Conservation (phyloP, 2,888 invertebrate species). For the Chouioia cunea region DNA sequence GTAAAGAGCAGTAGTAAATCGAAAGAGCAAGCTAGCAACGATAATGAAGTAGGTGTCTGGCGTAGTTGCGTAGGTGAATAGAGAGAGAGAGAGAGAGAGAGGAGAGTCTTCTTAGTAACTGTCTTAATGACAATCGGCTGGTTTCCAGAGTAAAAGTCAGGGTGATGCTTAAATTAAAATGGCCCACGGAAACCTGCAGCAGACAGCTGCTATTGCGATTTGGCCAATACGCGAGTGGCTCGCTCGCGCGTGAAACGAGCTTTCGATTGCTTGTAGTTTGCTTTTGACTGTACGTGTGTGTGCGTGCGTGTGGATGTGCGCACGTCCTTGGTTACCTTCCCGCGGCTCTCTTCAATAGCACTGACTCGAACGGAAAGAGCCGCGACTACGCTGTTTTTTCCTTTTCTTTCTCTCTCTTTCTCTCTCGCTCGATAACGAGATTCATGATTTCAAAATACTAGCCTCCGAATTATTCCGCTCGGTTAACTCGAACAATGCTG, state of each 20-base stretch:
- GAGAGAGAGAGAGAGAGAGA: slow-evolving; percentile 14
- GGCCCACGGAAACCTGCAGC: slow-evolving; percentile 46
- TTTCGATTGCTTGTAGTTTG: slow-evolving; percentile 47
- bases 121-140: not conserved
- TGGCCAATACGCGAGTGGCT: not conserved
- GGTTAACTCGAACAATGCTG: slow-evolving; percentile 20
- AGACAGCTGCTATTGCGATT: not conserved
- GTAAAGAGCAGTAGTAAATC: not conserved
- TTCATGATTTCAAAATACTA: slow-evolving; percentile 35
- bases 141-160: too few species aligned
- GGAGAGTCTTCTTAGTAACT: slow-evolving; percentile 1
- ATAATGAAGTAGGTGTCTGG: slow-evolving; percentile 31
- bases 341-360: too few species aligned
- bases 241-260: slow-evolving; percentile 53
- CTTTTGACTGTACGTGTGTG: too few species aligned
- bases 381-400: slow-evolving; percentile 22
- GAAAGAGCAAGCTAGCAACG: slow-evolving; percentile 11
- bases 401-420: not conserved
- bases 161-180: slow-evolving; percentile 50
- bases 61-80: too few species aligned
- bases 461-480: slow-evolving; percentile 24
- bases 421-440: slow-evolving; percentile 16
- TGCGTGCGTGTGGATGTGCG: too few species aligned
- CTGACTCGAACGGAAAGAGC: not conserved
- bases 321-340: too few species aligned